phyloP scores from a whole-genome alignment of 2,888 invertebrate species.

The Agrochola lota region DNA sequence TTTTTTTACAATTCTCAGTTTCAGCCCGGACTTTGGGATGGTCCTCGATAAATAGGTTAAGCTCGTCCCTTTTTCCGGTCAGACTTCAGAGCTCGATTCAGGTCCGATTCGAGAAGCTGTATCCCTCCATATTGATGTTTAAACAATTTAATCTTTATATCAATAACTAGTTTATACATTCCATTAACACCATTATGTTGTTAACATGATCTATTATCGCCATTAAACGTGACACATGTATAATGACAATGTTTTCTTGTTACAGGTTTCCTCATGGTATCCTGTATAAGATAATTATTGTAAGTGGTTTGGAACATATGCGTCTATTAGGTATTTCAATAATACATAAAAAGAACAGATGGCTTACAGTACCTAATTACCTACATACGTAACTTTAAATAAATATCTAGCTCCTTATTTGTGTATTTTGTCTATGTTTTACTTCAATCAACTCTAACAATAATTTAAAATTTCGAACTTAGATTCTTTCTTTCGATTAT shows the following conservation, averaged over 20 bases:
- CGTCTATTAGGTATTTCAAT: slow-evolving; percentile 23
- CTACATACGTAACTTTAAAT: not conserved
- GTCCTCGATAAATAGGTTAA: not conserved
- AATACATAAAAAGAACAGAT: slow-evolving; percentile 50
- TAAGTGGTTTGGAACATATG: slow-evolving; percentile 67
- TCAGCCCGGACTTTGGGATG: not conserved
- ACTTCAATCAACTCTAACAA: not conserved
- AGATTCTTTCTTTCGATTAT: too few species aligned
- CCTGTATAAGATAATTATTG: slow-evolving; percentile 72
- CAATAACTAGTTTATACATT: slow-evolving; percentile 24
- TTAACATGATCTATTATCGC: slow-evolving; percentile 37
- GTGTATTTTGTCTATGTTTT: not conserved
- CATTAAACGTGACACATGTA: slow-evolving; percentile 43
- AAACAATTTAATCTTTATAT: slow-evolving; percentile 1
- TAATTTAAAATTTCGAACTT: not conserved
- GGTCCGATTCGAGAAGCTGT: too few species aligned
- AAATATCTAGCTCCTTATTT: not conserved
- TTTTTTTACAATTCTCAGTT: not conserved
- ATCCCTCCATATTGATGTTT: not conserved
- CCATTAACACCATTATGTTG: slow-evolving; percentile 42
- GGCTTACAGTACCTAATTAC: slow-evolving; percentile 8
- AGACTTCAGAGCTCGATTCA: too few species aligned
- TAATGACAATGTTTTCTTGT: slow-evolving; percentile 63
- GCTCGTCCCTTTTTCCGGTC: not conserved
- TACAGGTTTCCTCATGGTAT: slow-evolving; percentile 77